phyloP scores from a whole-genome alignment of 2,888 invertebrate species.

The Geophilus truncorum region DNA sequence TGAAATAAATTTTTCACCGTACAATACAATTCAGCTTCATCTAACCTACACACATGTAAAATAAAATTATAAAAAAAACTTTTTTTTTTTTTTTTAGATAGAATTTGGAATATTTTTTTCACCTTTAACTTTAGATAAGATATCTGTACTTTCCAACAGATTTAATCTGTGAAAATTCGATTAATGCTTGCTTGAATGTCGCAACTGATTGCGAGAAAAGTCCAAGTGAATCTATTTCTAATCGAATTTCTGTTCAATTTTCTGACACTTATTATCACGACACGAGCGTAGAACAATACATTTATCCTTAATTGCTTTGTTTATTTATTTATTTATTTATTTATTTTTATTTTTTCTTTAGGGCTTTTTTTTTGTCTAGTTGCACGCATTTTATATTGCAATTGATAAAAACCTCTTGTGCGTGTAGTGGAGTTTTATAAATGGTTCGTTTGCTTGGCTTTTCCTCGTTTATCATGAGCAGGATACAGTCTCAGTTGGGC shows the following conservation, averaged over 20 bases:
- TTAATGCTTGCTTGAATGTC: neutral
- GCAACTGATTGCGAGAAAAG: neutral
- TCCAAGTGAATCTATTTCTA: neutral
- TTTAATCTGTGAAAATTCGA: neutral
- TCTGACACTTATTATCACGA: neutral
- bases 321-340: neutral
- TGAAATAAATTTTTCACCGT: neutral
- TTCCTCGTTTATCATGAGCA: constrained; percentile 11
- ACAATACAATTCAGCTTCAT: neutral
- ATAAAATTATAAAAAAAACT: neutral
- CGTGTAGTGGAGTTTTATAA: constrained; percentile 24
- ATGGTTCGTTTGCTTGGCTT: constrained; percentile 25
- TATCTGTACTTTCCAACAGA: neutral
- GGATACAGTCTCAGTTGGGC: constrained; percentile 5
- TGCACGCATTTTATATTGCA: neutral
- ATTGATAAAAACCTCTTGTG: constrained; percentile 25
- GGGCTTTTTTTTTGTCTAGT: neutral
- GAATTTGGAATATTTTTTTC: neutral
- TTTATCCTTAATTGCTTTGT: neutral
- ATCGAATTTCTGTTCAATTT: neutral
- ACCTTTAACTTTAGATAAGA: neutral
- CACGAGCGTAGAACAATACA: neutral
- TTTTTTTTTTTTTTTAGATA: too few relatives aligned
- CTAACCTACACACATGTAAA: neutral
- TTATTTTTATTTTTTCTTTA: too few relatives aligned